Conservation (phyloP, 2,888 invertebrate species). For the Cataglyphis livida region DNA sequence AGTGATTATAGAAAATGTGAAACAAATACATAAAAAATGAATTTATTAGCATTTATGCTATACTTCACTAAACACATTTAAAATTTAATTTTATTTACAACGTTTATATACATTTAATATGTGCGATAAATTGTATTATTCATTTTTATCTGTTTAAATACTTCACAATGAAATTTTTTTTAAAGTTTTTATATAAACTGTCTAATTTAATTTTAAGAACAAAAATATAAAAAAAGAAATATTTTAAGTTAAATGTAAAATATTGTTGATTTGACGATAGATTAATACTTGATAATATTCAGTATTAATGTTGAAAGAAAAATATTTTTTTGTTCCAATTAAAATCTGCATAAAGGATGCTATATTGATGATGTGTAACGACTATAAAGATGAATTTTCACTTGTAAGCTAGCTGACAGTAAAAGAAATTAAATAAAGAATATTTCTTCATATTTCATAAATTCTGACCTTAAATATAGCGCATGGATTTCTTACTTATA, state of each 20-base stretch:
- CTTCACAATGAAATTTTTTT: conserved; percentile 24
- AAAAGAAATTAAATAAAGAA: conserved; percentile 7
- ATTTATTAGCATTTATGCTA: conserved; percentile 20
- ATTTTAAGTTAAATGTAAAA: conserved; percentile 14
- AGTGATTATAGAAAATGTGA: conserved; percentile 58
- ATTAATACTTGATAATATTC: conserved; percentile 14
- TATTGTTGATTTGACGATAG: conserved; percentile 23
- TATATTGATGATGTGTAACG: not conserved
- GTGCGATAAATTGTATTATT: not conserved
- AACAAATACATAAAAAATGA: conserved; percentile 40
- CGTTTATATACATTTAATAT: not conserved
- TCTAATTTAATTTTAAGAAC: not conserved
- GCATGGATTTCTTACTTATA: conserved; percentile 31
- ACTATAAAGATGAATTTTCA: conserved; percentile 17
- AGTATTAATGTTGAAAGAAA: conserved; percentile 13
- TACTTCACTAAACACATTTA: conserved; percentile 27
- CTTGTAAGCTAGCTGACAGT: conserved; percentile 18
- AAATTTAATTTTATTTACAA: conserved; percentile 34
- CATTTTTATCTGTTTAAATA: conserved; percentile 12
- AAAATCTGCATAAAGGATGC: conserved; percentile 10
- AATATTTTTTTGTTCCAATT: conserved; percentile 1
- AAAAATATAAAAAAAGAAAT: not conserved
- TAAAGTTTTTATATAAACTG: conserved; percentile 5
- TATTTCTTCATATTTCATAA: conserved; percentile 31
- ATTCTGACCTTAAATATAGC: not conserved